Evolutionary conservation across 2,888 invertebrate genomes (phyloP), one percentile per base, ranked within the genome.

Genomic region (Choreutis nemorana): DNA sequence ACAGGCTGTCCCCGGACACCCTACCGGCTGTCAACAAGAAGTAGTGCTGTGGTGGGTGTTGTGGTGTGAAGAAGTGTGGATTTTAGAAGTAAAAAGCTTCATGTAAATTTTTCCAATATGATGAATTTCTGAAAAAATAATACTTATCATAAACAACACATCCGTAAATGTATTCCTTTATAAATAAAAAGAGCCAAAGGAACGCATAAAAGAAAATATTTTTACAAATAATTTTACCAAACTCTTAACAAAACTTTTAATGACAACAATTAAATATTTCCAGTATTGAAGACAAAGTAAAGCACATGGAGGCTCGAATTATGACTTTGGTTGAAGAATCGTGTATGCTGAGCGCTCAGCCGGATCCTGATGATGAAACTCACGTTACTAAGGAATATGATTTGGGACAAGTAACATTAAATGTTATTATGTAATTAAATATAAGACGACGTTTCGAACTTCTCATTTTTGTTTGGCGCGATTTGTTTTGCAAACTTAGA

Each of bases 251-350:
- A 18, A 18, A 18, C 8, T 18, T 6, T 18, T 18, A 18, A 6
- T 18, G 8, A 6, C 18, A 18, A 18, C 4, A 18, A 18, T 8
- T 18, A 6, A 5, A 8, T 18, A 28, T 36, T 58, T 62, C 12
- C 52, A 94, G 94, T 36, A 91, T 94, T 0, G 96, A 97, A 66
- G 94, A 94, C 42, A 95, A 93, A 61, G 89, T 97, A 25, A 90
- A 90, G 50, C 86, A 88, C 46, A 83, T 96, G 58, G 98, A 99
- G 63, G 82, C 83, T 3, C 91, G 91, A 55, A 95, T 98, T 38
- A 91, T 92, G 81, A 84, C 87, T 28, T 70, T 97, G 29, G 86
- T 99, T 18, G 96, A 97, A 57, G 94, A 94, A 41, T 95, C 97
- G 1, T 93, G 94, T 43, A 57, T 75, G 55, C 40, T 77, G 35